These are phyloP conservation scores for Exaiptasia diaphana DNA, from an alignment of 64 coral and sea anemone genomes.

Conservation along the genomic window DNA sequence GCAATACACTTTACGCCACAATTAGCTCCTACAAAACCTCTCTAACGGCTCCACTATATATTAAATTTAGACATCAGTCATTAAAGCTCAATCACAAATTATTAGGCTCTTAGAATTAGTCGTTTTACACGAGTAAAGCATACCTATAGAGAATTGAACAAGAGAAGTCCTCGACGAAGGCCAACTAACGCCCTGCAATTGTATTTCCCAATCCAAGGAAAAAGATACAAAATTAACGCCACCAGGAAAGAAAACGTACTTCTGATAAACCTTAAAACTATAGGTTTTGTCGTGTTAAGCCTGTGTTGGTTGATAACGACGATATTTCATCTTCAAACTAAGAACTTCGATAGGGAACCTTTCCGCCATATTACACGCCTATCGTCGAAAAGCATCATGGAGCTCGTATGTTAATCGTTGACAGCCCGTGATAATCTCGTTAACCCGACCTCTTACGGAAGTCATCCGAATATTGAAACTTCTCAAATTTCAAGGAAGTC, in stretches of 20 bases:
- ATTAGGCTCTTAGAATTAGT: too few relatives aligned
- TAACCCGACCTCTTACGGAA: not conserved
- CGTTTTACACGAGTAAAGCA: not conserved
- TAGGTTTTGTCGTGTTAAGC: not conserved
- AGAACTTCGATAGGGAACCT: not conserved
- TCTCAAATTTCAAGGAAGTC: not conserved
- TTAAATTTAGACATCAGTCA: too few relatives aligned
- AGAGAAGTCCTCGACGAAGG: not conserved
- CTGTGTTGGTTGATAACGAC: not conserved
- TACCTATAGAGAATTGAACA: constrained; percentile 9
- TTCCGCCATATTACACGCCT: constrained; percentile 46
- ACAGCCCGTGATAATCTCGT: not conserved
- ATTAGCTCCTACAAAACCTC: too few relatives aligned
- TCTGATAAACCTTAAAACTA: not conserved
- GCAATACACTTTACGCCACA: too few relatives aligned
- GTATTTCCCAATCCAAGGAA: not conserved
- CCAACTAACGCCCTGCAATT: constrained; percentile 16
- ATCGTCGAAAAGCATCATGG: constrained; percentile 10
- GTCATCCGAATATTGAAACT: not conserved
- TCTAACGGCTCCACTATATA: too few relatives aligned
- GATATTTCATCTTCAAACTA: constrained; percentile 8
- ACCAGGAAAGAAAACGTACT: not conserved
- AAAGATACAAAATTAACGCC: not conserved
- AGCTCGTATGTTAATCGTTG: not conserved
- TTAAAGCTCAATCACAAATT: too few relatives aligned